These are phyloP conservation scores for Monochamus saltuarius DNA, from an alignment of 1,140 invertebrate genomes.

Conservation along the genomic window DNA sequence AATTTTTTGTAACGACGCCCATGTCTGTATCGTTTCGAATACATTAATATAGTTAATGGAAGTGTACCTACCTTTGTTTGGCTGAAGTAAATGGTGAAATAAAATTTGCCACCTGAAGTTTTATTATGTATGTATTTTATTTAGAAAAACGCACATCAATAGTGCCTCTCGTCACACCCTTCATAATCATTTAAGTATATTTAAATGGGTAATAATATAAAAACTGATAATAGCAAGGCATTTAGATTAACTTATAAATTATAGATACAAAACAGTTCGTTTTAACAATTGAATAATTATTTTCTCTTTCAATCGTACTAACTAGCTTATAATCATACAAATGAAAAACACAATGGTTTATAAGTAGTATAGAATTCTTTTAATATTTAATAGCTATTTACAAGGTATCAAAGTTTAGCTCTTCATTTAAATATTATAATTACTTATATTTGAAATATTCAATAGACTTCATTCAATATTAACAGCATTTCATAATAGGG, in stretches of 20 bases:
- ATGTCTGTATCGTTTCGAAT: too few relatives aligned
- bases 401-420: conserved; percentile 46
- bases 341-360: conserved; percentile 17
- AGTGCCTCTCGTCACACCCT: conserved; percentile 28
- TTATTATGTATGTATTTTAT: conserved; percentile 31
- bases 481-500: conserved; percentile 40
- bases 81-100: too few relatives aligned
- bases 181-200: conserved; percentile 30
- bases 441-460: conserved; percentile 42
- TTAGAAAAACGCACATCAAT: conserved; percentile 38
- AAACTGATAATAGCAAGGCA: conserved; percentile 36
- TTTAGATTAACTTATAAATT: conserved; percentile 33
- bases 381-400: conserved; percentile 43
- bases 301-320: not conserved
- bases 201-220: conserved; percentile 32
- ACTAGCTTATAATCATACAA: conserved; percentile 9
- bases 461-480: conserved; percentile 43
- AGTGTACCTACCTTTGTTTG: too few relatives aligned
- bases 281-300: conserved; percentile 21
- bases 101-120: not conserved
- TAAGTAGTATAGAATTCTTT: conserved; percentile 30
- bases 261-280: conserved; percentile 25
- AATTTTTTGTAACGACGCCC: too few relatives aligned
- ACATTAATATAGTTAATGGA: too few relatives aligned
- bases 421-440: conserved; percentile 37